Percentiles rank a stretch among this genome's conserved stretches.
Conservation (phyloP, 2,888 invertebrate genomes). For the Synanthedon vespiformis region DNA sequence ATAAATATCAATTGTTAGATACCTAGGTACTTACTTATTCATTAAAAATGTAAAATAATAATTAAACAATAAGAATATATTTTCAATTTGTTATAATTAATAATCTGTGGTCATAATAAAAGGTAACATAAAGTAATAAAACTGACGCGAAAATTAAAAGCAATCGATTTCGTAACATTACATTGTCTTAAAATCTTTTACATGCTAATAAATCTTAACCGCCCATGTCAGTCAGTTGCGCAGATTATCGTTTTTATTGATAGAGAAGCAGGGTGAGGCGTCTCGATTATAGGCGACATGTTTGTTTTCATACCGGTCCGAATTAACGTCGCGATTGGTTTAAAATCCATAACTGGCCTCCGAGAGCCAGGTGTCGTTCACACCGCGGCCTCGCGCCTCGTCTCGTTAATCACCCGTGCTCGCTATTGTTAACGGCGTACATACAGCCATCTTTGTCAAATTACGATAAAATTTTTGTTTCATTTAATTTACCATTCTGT, state of each 20-base stretch:
- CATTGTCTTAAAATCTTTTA: not conserved
- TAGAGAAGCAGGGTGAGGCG: constrained; percentile 28
- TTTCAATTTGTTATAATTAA: too few species aligned
- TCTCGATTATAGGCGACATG: constrained; percentile 45
- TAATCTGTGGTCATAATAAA: too few species aligned
- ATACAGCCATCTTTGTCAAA: constrained; percentile 70
- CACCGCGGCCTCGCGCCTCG: constrained; percentile 70
- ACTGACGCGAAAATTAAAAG: not conserved
- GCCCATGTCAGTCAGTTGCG: constrained; percentile 13
- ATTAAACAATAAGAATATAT: too few species aligned
- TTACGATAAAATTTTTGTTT: constrained; percentile 54
- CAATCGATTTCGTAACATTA: not conserved
- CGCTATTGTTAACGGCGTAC: constrained; percentile 66
- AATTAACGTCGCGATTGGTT: constrained; percentile 70
- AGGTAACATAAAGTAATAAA: too few species aligned
- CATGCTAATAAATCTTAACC: not conserved
- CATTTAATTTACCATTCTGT: constrained; percentile 40
- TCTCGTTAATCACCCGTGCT: constrained; percentile 69
- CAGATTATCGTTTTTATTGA: constrained; percentile 15
- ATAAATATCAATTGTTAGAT: too few species aligned
- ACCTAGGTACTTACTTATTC: too few species aligned
- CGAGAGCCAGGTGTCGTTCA: constrained; percentile 71
- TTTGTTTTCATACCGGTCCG: constrained; percentile 69
- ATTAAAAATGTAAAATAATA: too few species aligned
- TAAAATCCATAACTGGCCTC: constrained; percentile 71